Evolutionary conservation across 2,888 invertebrate genomes (phyloP).

Genomic region (Koerneria pararmatus): DNA sequence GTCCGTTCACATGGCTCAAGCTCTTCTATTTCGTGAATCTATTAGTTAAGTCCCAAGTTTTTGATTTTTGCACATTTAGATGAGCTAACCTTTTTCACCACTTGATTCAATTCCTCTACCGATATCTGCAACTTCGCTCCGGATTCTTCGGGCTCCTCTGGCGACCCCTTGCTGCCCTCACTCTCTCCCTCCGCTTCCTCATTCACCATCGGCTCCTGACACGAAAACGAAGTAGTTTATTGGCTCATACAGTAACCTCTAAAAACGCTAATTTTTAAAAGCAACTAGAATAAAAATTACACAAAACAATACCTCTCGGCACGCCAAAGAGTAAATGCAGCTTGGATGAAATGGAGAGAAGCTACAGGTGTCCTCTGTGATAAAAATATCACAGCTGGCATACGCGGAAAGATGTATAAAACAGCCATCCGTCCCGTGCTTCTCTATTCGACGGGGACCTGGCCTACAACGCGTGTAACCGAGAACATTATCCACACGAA

Average conservation of each 20-base stretch:
- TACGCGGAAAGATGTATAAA: too few species aligned
- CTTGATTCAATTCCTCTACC: constrained; percentile 21
- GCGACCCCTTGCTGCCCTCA: constrained; percentile 12
- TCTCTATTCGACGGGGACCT: too few species aligned
- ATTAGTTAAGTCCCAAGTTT: too few species aligned
- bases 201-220: background rate
- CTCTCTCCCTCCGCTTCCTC: constrained; percentile 2
- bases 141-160: constrained; percentile 7
- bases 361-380: too few species aligned
- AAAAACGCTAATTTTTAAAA: background rate
- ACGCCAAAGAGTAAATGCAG: background rate
- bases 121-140: background rate
- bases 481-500: too few species aligned
- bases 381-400: too few species aligned
- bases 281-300: background rate
- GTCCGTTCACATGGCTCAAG: too few species aligned
- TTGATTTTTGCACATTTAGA: too few species aligned
- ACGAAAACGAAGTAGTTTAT: background rate
- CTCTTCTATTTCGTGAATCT: too few species aligned
- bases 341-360: too few species aligned
- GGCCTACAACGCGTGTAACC: too few species aligned
- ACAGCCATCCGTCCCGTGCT: too few species aligned
- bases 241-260: background rate
- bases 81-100: constrained; percentile 25
- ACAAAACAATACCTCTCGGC: background rate